phyloP scores from a whole-genome alignment of 2,888 invertebrate genomes.

The Itoplectis maculator region DNA sequence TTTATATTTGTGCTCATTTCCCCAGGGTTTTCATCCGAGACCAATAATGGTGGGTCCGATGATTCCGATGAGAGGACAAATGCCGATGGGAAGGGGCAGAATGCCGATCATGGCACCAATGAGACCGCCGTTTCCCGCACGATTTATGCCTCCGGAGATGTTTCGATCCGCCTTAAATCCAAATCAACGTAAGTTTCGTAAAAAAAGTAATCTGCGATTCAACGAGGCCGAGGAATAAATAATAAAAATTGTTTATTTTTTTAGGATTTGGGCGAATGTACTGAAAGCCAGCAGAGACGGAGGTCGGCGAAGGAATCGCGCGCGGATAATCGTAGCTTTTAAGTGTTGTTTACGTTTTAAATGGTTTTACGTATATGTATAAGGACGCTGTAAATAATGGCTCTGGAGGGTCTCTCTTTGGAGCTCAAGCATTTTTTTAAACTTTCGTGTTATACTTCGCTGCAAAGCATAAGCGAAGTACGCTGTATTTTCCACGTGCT shows the following conservation, averaged over 20 bases:
- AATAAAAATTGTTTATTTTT: not conserved
- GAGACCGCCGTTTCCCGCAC: conserved; percentile 73
- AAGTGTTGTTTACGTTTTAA: conserved; percentile 24
- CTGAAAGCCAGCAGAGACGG: conserved; percentile 1
- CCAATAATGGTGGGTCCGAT: conserved; percentile 75
- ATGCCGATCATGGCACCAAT: conserved; percentile 70
- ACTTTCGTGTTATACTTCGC: too few species aligned
- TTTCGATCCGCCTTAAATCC: conserved; percentile 63
- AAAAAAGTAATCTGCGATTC: not conserved
- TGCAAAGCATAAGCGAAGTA: too few species aligned
- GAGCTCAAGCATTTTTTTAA: conserved; percentile 15
- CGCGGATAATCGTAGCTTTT: too few species aligned
- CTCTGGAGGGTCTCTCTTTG: conserved; percentile 20
- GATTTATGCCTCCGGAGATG: conserved; percentile 72
- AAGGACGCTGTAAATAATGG: conserved; percentile 53
- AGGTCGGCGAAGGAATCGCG: too few species aligned
- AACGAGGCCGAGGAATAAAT: not conserved
- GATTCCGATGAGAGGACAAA: conserved; percentile 72
- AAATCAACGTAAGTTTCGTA: conserved; percentile 52
- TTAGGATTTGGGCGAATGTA: conserved; percentile 58
- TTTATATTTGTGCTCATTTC: not conserved
- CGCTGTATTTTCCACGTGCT: too few species aligned
- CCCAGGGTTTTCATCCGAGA: conserved; percentile 71
- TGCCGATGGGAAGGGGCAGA: conserved; percentile 68
- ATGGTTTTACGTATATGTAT: conserved; percentile 25